These are phyloP conservation scores for Etia nguti DNA, from an alignment of 2,113 vertebrate genomes.

Conservation along the genomic window DNA sequence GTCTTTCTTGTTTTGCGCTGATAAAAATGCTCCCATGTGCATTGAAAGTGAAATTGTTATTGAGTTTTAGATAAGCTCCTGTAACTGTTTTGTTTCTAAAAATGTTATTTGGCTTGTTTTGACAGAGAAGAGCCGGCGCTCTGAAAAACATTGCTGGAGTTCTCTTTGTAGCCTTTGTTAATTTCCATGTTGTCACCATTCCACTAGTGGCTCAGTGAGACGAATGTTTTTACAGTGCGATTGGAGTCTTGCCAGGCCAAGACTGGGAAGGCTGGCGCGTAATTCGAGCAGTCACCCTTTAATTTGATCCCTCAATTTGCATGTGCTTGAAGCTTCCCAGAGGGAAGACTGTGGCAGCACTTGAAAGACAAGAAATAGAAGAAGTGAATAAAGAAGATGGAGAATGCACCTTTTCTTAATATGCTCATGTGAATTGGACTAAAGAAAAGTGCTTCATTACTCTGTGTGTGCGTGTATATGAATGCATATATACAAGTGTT, in stretches of 20 bases:
- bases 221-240: conserved; percentile 7
- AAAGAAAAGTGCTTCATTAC: background rate
- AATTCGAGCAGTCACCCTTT: conserved; percentile 18
- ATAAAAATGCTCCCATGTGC: background rate
- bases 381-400: conserved; percentile 18
- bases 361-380: conserved; percentile 22
- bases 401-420: background rate
- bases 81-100: background rate
- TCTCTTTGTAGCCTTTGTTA: conserved; percentile 3
- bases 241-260: conserved; percentile 16
- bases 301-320: conserved; percentile 50
- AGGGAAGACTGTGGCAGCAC: conserved; percentile 22
- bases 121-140: background rate
- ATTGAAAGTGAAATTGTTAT: background rate
- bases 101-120: background rate
- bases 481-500: background rate
- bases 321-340: conserved; percentile 10
- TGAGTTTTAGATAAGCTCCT: background rate
- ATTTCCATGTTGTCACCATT: conserved; percentile 26
- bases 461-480: background rate
- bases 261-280: conserved; percentile 1
- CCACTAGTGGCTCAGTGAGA: conserved; percentile 3
- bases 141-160: background rate
- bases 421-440: background rate
- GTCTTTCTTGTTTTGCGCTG: background rate